These are phyloP conservation scores for Lochmaea capreae DNA, from an alignment of 2,888 invertebrate species.

Conservation along the genomic window DNA sequence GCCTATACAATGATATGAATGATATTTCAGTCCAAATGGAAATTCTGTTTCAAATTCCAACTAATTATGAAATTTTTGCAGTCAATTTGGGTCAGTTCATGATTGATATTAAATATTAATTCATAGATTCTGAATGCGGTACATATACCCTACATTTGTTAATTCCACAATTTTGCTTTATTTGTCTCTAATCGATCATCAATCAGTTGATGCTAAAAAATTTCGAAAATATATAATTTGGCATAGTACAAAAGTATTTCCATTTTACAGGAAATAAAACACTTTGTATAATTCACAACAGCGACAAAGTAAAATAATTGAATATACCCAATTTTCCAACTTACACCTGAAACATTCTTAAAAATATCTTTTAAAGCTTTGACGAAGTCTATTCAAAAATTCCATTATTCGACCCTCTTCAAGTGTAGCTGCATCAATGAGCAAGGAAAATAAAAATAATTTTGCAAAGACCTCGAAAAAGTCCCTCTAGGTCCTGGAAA, in stretches of 20 bases:
- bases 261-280: too few relatives aligned
- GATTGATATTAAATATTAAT: too few relatives aligned
- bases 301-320: too few relatives aligned
- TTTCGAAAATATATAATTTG: too few relatives aligned
- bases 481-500: constrained; percentile 16
- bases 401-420: constrained; percentile 16
- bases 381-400: constrained; percentile 20
- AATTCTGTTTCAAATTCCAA: background rate
- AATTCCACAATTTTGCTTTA: too few relatives aligned
- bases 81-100: background rate
- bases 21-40: background rate
- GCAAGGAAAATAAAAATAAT: constrained; percentile 18
- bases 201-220: too few relatives aligned
- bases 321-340: too few relatives aligned
- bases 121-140: too few relatives aligned
- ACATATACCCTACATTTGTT: too few relatives aligned
- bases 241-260: too few relatives aligned
- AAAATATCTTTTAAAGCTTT: background rate
- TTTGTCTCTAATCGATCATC: too few relatives aligned
- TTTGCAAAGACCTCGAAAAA: constrained; percentile 15
- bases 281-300: too few relatives aligned
- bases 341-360: background rate
- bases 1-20: background rate
- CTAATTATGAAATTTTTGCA: background rate
- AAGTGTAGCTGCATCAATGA: background rate